These are phyloP conservation scores for Meloe dianella DNA, from an alignment of 2,888 invertebrate genomes.

Conservation along the genomic window DNA sequence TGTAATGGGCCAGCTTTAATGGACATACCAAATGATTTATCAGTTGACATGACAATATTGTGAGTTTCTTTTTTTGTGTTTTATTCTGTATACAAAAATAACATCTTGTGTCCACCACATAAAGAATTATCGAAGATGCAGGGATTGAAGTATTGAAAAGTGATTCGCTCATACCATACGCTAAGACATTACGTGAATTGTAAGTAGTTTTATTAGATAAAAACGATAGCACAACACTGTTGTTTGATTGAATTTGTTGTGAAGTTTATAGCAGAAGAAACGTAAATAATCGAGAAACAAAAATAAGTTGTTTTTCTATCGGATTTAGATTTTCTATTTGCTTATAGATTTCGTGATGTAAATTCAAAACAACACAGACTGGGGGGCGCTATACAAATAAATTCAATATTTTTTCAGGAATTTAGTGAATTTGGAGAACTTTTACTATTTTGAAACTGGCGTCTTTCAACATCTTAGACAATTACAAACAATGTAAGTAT, in stretches of 20 bases:
- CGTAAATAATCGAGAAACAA: too few relatives aligned
- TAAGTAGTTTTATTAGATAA: conserved; percentile 43
- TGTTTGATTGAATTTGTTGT: too few relatives aligned
- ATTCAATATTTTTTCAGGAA: conserved; percentile 46
- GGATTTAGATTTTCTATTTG: too few relatives aligned
- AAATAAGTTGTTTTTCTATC: too few relatives aligned
- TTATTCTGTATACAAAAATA: too few relatives aligned
- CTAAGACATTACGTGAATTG: conserved; percentile 53
- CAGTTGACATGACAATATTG: conserved; percentile 46
- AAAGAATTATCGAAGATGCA: conserved; percentile 55
- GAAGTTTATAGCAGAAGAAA: too few relatives aligned
- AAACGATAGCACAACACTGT: too few relatives aligned
- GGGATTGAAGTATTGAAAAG: conserved; percentile 54
- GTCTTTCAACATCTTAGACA: conserved; percentile 51
- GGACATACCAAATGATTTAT: conserved; percentile 51
- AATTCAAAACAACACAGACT: too few relatives aligned
- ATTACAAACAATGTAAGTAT: conserved; percentile 56
- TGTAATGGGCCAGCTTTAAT: conserved; percentile 49
- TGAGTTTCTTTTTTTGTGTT: conserved; percentile 46
- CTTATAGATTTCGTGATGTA: too few relatives aligned
- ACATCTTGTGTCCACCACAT: conserved; percentile 35
- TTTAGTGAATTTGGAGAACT: conserved; percentile 52
- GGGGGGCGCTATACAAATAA: background rate
- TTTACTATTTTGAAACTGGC: conserved; percentile 55
- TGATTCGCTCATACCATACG: conserved; percentile 52